Base-by-base conservation (phyloP, 2,888 invertebrate species). In the Onchidella celtica region DNA sequence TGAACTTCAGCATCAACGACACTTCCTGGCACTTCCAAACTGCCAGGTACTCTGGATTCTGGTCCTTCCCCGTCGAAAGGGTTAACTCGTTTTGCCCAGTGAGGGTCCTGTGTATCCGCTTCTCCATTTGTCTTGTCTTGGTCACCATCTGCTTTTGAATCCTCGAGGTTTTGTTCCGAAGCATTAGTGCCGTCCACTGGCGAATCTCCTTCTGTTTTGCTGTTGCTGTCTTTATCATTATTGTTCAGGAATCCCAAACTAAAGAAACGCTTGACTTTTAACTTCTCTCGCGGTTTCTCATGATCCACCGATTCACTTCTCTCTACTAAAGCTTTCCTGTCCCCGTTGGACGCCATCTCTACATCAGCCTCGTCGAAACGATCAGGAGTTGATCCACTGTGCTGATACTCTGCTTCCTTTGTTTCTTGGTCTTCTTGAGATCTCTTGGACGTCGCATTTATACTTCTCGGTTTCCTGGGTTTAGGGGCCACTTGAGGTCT, bases 291-390 rank as follows among this genome's bases (percentile, higher is more conserved):
- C 3, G 3, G 24, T 6, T 36, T 47, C n/a, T 24, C 24, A 2
- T 36, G 24, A 1, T 72, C 72, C 47, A 72, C n/a, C 4, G 72
- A 72, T 55, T 72, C 72, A 55, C 72, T 72, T 40, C 72, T 40
- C 24, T 9, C 29, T 24, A 55, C 40, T 2, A 55, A 27, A n/a
- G 40, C 29, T 27, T 38, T 47, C 72, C 47, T 72, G 24, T 72
- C 72, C 1, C 61, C n/a, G n/a, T 9, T 14, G 61, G 21, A 9
- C 4, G 47, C 47, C 47, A 47, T 47, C 9, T 47, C 47, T 47
- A 17, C 47, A 17, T 47, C 47, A n/a, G n/a, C n/a, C 17, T 47
- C 47, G 47, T 17, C 6, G 47, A 17, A 11, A 17, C 9, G 17
- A 47, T 47, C 47, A 17, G 9, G 9, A 6, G 17, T 6, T 11